These are phyloP conservation scores for Lithodes maja DNA, from an alignment of 2,888 invertebrate genomes.

Conservation along the genomic window DNA sequence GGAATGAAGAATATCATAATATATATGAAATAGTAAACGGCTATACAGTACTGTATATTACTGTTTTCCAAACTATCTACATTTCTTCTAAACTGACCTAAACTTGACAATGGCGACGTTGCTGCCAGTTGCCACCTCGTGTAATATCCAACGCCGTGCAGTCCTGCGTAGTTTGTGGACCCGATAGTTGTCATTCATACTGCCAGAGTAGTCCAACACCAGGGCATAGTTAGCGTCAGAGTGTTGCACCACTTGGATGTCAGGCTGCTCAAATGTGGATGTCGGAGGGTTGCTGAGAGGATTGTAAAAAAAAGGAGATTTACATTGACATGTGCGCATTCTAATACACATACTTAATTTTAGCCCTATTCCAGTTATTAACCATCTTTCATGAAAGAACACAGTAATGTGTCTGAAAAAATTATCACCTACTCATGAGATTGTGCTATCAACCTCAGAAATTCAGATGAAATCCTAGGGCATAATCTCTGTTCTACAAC, in stretches of 20 bases:
- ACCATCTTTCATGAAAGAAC: too few species aligned
- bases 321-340: background rate
- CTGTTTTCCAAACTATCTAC: too few species aligned
- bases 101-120: slow-evolving; percentile 49
- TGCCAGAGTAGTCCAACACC: slow-evolving; percentile 52
- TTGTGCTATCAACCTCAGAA: too few species aligned
- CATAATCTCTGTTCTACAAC: too few species aligned
- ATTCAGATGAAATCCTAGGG: too few species aligned
- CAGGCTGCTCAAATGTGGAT: slow-evolving; percentile 1
- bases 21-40: too few species aligned
- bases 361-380: too few species aligned
- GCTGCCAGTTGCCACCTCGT: slow-evolving; percentile 55
- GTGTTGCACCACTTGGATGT: slow-evolving; percentile 40
- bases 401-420: too few species aligned
- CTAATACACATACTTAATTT: too few species aligned
- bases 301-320: background rate
- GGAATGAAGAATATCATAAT: too few species aligned
- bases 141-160: slow-evolving; percentile 50
- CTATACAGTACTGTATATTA: too few species aligned
- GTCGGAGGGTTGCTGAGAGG: slow-evolving; percentile 55
- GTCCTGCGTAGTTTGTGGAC: slow-evolving; percentile 49
- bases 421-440: too few species aligned
- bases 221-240: slow-evolving; percentile 54
- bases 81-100: slow-evolving; percentile 10
- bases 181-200: slow-evolving; percentile 55